Evolutionary conservation across 2,113 vertebrate genomes (phyloP).

Genomic region (Guaruba guarouba): DNA sequence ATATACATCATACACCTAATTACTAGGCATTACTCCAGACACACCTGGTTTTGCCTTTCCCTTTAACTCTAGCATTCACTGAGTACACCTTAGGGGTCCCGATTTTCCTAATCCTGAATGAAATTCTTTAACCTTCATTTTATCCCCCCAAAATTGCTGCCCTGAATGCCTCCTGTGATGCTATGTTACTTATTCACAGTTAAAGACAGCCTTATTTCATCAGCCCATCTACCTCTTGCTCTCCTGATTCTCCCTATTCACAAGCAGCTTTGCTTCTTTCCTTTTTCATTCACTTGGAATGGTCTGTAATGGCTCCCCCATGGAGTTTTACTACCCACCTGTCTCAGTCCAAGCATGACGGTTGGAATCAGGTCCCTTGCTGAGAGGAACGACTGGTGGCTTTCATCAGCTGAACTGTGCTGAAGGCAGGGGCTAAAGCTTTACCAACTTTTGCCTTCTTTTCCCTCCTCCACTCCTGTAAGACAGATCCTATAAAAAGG

Average conservation of each 20-base stretch:
- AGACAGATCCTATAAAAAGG: not conserved
- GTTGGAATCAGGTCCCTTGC: not conserved
- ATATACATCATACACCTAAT: not conserved
- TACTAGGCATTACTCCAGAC: not conserved
- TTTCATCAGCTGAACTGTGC: not conserved
- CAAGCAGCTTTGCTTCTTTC: not conserved
- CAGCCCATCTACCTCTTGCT: conserved; percentile 15
- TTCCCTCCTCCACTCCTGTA: not conserved
- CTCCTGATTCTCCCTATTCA: conserved; percentile 54
- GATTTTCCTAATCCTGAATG: conserved; percentile 30
- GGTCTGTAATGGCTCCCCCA: conserved; percentile 37
- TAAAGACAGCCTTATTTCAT: conserved; percentile 28
- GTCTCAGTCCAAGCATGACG: not conserved
- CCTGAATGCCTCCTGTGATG: not conserved
- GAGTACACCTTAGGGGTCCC: not conserved
- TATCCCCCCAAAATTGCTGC: conserved; percentile 15
- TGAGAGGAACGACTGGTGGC: not conserved
- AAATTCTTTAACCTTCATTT: conserved; percentile 28
- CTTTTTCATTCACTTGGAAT: conserved; percentile 8
- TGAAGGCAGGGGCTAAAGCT: not conserved
- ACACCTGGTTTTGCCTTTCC: not conserved
- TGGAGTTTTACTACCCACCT: not conserved
- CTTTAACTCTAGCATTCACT: not conserved
- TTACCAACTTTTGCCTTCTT: not conserved
- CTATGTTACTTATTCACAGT: conserved; percentile 24